Base-by-base conservation (phyloP, 2,888 invertebrate genomes). In the Scelioninae gen. 1 region DNA sequence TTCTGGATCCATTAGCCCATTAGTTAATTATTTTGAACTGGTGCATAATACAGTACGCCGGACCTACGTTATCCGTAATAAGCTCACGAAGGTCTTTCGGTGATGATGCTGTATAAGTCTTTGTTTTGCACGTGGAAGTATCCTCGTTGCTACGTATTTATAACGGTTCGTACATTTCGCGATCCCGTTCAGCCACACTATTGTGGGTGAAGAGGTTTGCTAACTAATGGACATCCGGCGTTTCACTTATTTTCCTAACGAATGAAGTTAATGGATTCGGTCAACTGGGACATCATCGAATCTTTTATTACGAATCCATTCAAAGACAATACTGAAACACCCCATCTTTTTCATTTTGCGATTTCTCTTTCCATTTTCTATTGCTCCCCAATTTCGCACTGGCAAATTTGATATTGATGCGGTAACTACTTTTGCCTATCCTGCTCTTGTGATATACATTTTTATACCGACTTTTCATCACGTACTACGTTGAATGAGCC, bases 211-310 rank as follows among this genome's bases (percentile, higher is more conserved):
- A 85, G 87, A 85, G 84, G 82, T 84, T 84, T 77, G 85, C 83
- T 85, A 85, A 87, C 89, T 92, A 92, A 92, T 91, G 92, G 89
- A 91, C 90, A 87, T 89, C 88, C 89, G 90, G 88, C 86, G 89
- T 90, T 90, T 86, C 79, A 84, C 83, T 76, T 85, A 83, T 87
- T 88, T 88, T 88, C 86, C 87, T 83, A 83, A 85, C 86, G 87
- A 89, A 89, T 89, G 85, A 87, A 88, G 80, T 72, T 74, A 75
- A 75, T 74, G 69, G 32, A 29, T 69, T 76, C 51, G 65, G 31
- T 51, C 40, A 53, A 71, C 49, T 23, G 7, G 29, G 15, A 51
- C 51, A 43, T 31, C 32, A 16, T 49, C 51, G 15, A 49, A 8
- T 29, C 49, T 29, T 49, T 49, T 43, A 43, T n/a, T 10, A 47